Evolutionary conservation across 92 coral and sea anemone genomes (phyloP), one percentile per base, ranked within the genome.

Genomic region (Pocillopora meandrina): DNA sequence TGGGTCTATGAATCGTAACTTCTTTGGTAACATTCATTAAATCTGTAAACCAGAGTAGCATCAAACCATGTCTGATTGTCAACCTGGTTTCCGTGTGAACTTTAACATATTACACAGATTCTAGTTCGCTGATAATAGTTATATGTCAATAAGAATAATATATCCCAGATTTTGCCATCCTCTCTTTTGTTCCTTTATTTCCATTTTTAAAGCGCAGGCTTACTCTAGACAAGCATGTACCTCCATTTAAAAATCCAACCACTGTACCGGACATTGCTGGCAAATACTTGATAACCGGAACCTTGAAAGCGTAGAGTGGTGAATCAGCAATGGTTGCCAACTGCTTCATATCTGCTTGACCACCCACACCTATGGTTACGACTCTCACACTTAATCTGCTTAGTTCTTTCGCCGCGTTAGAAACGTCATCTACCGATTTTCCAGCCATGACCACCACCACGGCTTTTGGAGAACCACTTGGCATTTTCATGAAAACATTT

Each of bases 241-340:
- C 87, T 85, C 75, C 74, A 52, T 86, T 61, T 20, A 91, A 74
- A 65, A 88, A 91, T 13, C 71, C 71, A 34, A 72, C 86, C 61
- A 85, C 91, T 31, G 89, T 80, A 17, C 72, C 71, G 17, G 84
- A 71, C 94, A 88, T 84, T 17, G 82, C 66, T 33, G 89, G 89
- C 65, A 91, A 80, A 73, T 89, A 91, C 17, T 71, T 63, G 61
- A 81, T 58, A 80, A 55, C 73, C 18, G 90, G 92, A 69, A 85
- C 88, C 74, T 72, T 92, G 59, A 87, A 79, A 35, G 83, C 92
- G 58, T 85, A 86, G 57, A 85, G 61, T 3, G 84, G 78, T 2
- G 93, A 87, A 23, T 74, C 90, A 56, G 95, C 90, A 74, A 92
- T 81, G 76, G 35, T 69, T 20, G 76, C 88, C 72, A 92, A 66